phyloP scores from a whole-genome alignment of 2,113 vertebrate species.

The Microtus richardsoni region DNA sequence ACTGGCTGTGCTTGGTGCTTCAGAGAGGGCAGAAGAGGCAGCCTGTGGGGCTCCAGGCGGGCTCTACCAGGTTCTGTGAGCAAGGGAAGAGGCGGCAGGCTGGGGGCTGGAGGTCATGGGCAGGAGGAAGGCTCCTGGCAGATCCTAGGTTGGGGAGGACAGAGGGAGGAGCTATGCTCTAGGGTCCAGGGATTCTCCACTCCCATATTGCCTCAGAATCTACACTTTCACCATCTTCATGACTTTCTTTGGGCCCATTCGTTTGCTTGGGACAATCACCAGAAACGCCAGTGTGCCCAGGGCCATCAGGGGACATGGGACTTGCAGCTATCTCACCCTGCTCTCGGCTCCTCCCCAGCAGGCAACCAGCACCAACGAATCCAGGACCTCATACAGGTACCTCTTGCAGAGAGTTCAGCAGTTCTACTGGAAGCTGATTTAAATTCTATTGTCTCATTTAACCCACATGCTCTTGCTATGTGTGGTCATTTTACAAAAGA shows the following conservation, averaged over 20 bases:
- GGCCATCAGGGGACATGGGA: not conserved
- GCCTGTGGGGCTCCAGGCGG: not conserved
- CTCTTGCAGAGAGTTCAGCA: not conserved
- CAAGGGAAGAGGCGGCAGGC: not conserved
- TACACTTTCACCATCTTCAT: not conserved
- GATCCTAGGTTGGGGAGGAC: not conserved
- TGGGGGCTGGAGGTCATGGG: no score
- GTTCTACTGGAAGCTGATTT: not conserved
- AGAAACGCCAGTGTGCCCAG: not conserved
- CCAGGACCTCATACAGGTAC: not conserved
- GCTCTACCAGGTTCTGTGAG: not conserved
- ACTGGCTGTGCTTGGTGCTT: not conserved
- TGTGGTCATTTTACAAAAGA: constrained; percentile 8
- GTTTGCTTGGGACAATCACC: not conserved
- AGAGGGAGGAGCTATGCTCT: not conserved
- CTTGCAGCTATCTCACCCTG: not conserved
- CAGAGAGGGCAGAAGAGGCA: not conserved
- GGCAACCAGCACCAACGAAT: not conserved
- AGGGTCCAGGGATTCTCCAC: not conserved
- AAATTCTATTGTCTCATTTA: not conserved
- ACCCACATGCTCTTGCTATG: not conserved
- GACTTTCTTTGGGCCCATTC: not conserved
- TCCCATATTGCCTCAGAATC: not conserved
- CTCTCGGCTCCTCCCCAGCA: not conserved
- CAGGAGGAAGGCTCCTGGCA: not conserved